Evolutionary conservation across 1,140 invertebrate genomes (phyloP).

Genomic region (Aphis gossypii): DNA sequence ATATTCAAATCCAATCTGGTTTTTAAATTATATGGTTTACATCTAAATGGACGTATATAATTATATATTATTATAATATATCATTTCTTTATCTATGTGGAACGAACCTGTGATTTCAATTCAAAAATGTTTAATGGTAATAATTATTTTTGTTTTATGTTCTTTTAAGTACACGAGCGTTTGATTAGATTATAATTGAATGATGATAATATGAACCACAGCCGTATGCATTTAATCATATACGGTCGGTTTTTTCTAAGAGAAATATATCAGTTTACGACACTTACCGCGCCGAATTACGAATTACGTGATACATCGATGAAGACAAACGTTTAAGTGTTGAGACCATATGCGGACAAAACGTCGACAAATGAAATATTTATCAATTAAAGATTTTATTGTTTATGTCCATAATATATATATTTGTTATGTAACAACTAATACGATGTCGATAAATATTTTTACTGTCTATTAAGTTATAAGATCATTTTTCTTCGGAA

Average conservation of each 20-base stretch:
- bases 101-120: neutral
- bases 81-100: neutral
- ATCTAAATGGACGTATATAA: neutral
- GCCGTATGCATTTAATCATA: neutral
- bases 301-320: neutral
- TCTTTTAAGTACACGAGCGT: neutral
- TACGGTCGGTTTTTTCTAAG: neutral
- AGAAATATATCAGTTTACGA: neutral
- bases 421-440: neutral
- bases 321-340: neutral
- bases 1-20: neutral
- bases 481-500: neutral
- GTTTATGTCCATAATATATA: neutral
- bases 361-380: neutral
- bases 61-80: slow-evolving; percentile 15
- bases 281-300: neutral
- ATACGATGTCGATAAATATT: neutral
- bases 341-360: neutral
- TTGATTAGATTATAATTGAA: slow-evolving; percentile 19
- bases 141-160: neutral
- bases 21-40: neutral
- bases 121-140: neutral
- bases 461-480: neutral
- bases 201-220: neutral
- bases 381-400: neutral